Conservation (phyloP, 2,888 invertebrate genomes). For the Aradus depressus region DNA sequence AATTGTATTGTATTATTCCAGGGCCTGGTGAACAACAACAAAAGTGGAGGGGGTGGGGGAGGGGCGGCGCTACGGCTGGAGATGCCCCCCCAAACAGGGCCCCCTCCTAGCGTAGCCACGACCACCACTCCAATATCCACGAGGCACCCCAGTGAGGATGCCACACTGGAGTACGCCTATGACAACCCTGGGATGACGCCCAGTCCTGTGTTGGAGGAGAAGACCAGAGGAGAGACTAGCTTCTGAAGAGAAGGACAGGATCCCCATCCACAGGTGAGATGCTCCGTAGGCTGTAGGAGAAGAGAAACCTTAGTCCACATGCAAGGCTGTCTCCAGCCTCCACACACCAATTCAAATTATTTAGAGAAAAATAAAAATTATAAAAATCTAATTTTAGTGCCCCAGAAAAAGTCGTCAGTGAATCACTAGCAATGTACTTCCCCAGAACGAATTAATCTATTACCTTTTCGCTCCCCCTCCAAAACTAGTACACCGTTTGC, state of each 20-base stretch:
- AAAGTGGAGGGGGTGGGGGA: constrained; percentile 3
- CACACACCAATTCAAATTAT: too few species aligned
- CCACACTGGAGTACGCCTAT: constrained; percentile 57
- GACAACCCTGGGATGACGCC: constrained; percentile 66
- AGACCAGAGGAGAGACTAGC: constrained; percentile 22
- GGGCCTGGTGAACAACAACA: constrained; percentile 25
- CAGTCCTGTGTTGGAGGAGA: constrained; percentile 37
- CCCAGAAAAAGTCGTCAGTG: too few species aligned
- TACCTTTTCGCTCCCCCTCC: too few species aligned
- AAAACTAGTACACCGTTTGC: too few species aligned
- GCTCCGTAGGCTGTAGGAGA: too few species aligned
- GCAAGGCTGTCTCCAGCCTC: too few species aligned
- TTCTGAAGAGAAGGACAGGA: constrained; percentile 21
- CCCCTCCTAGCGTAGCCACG: constrained; percentile 27
- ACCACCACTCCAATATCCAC: constrained; percentile 59
- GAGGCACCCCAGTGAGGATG: constrained; percentile 64
- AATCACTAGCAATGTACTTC: too few species aligned
- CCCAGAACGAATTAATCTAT: too few species aligned
- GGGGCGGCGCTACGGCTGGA: constrained; percentile 12
- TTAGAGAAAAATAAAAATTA: too few species aligned
- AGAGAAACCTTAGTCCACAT: too few species aligned
- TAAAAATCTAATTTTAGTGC: too few species aligned
- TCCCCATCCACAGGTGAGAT: too few species aligned
- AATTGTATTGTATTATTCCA: neutral
- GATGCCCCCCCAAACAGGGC: constrained; percentile 16